Evolutionary conservation across 2,797 vertebrate genomes (phyloP), one percentile per base, ranked within the genome.

Genomic region (Petrocephalus schoutedeni): DNA sequence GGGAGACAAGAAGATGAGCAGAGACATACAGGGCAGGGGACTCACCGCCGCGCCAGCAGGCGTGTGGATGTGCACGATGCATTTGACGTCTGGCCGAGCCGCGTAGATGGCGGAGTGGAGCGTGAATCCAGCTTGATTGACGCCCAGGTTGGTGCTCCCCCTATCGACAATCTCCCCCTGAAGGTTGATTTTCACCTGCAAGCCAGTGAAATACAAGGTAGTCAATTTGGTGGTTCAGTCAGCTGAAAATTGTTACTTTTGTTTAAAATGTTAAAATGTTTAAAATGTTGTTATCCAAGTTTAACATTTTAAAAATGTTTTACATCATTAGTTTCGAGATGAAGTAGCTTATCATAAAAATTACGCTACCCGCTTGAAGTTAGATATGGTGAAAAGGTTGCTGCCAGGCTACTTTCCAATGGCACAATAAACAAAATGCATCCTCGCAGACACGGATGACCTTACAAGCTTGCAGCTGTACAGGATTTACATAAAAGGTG

Each of bases 121-220:
- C 0, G 91, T 96, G 93, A 99, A 99, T 82, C 98, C 98, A 0
- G 98, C 98, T 91, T 98, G 96, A 91, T 98, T 99, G 14, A 99
- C 96, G 0, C 98, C 98, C 5, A 99, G 88, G 89, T 99, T 99
- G 74, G 98, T 99, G 93, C 98, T 99, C 21, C 98, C 98, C 58
- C 98, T 95, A 92, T 99, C 98, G 57, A 99, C 94, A 0, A 98
- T 94, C 86, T 99, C 98, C 51, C 98, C 97, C 91, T 98, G 97
- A 32, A 97, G 92, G 89, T 98, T 97, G 90, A 99, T 94, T 94
- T 99, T 99, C 89, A 99, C 97, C 98, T 99, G 90, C 51, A 89
- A 89, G 80, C 28, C 2, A 51, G 54, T 54, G 2, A 56, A 56
- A 85, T 19, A 6, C 32, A 28, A 2, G 9, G 21, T 1, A 9